A percentile compares a stretch with the other conserved stretches of the same genome.
These are phyloP conservation scores for Anniella stebbinsi DNA, from an alignment of 2,797 vertebrate species.

Conservation along the genomic window DNA sequence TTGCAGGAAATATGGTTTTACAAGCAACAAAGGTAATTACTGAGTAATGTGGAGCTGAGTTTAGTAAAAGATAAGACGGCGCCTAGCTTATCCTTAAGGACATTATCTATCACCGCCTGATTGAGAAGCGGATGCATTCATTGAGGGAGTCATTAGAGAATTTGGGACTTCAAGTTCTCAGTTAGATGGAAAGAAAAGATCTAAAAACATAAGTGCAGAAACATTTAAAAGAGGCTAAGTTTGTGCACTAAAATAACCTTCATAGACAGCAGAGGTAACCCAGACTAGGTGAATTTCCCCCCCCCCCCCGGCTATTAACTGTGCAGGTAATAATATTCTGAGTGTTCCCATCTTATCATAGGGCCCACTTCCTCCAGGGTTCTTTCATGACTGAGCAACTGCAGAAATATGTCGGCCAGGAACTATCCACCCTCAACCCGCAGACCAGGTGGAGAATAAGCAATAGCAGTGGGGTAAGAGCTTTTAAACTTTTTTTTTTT, in stretches of 20 bases:
- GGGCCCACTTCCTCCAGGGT: constrained; percentile 87
- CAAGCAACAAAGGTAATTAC: neutral
- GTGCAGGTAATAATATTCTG: neutral
- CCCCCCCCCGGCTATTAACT: neutral
- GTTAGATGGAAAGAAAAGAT: neutral
- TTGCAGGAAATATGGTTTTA: neutral
- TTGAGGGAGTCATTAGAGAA: neutral
- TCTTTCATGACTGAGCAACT: constrained; percentile 86
- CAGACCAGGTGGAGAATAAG: constrained; percentile 84
- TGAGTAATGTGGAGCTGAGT: neutral
- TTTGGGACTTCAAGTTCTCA: neutral
- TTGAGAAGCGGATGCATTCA: neutral
- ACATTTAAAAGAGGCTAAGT: neutral
- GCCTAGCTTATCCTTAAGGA: neutral
- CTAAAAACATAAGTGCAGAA: neutral
- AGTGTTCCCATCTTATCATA: constrained; percentile 64
- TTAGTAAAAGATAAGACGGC: neutral
- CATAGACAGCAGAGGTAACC: too few species aligned
- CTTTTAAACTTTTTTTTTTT: constrained; percentile 14
- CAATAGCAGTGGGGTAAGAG: constrained; percentile 80
- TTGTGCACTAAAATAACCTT: neutral
- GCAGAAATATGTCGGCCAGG: constrained; percentile 72
- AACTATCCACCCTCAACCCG: constrained; percentile 82
- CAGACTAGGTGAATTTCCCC: neutral
- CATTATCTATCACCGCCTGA: neutral